A percentile compares a stretch with the other conserved stretches of the same genome.
These are phyloP conservation scores for Bombus confusus DNA, from an alignment of 1,140 invertebrate species.

Conservation along the genomic window DNA sequence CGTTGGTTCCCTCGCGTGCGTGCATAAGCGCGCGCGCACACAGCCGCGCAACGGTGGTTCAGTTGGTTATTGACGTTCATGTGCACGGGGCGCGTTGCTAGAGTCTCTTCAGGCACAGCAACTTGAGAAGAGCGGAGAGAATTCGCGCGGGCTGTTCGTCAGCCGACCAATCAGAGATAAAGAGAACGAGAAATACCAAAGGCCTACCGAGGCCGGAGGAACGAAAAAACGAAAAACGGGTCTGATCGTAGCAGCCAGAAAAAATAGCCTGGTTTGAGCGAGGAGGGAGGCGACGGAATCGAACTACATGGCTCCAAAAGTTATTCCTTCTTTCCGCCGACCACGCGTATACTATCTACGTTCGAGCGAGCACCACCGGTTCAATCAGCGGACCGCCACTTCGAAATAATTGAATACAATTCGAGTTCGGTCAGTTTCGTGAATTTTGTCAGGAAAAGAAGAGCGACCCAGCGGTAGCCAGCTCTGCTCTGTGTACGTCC, in stretches of 20 bases:
- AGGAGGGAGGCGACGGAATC: slow-evolving; percentile 21
- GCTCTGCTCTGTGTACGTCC: neutral
- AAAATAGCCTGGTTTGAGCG: slow-evolving; percentile 26
- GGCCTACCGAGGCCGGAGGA: neutral
- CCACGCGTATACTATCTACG: slow-evolving; percentile 58
- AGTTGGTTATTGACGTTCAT: slow-evolving; percentile 75
- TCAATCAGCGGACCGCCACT: slow-evolving; percentile 74
- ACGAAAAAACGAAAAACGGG: slow-evolving; percentile 1
- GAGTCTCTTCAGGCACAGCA: slow-evolving; percentile 23
- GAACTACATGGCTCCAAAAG: slow-evolving; percentile 72
- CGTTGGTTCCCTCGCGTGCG: slow-evolving; percentile 49
- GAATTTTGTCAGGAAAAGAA: neutral
- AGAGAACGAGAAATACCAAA: neutral
- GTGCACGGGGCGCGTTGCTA: slow-evolving; percentile 67
- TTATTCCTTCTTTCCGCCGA: slow-evolving; percentile 34
- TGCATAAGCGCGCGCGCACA: slow-evolving; percentile 63
- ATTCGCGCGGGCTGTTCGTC: slow-evolving; percentile 40
- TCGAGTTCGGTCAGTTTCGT: neutral
- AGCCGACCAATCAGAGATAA: neutral
- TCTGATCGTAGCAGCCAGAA: no score
- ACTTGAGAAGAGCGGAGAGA: neutral
- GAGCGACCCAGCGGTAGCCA: neutral
- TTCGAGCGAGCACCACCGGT: slow-evolving; percentile 70
- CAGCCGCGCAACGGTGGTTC: slow-evolving; percentile 65
- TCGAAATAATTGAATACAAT: slow-evolving; percentile 73